Conservation (phyloP, 1,140 invertebrate genomes). For the Euura saliciscinereae region DNA sequence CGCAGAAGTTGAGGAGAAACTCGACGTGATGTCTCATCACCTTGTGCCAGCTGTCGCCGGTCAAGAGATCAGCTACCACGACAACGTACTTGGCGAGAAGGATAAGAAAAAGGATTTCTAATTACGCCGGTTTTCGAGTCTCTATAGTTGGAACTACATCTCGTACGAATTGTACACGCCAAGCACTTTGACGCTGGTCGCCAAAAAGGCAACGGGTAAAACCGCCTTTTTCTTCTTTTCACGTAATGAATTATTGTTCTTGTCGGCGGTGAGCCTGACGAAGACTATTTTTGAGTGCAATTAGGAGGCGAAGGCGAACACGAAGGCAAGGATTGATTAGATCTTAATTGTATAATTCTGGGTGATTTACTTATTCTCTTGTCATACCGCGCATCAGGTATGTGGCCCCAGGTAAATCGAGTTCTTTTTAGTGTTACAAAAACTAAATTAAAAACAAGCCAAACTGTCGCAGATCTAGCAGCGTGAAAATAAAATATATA, state of each 20-base stretch:
- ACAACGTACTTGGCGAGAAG: slow-evolving; percentile 51
- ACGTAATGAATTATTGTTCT: no score
- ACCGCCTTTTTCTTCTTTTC: background rate
- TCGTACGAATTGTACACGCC: background rate
- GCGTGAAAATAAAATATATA: slow-evolving; percentile 3
- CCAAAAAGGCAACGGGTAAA: slow-evolving; percentile 13
- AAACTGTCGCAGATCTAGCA: background rate
- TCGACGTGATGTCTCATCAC: slow-evolving; percentile 61
- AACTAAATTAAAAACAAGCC: background rate
- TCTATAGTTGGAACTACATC: background rate
- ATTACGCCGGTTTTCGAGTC: slow-evolving; percentile 8
- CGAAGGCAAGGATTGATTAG: background rate
- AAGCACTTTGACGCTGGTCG: slow-evolving; percentile 16
- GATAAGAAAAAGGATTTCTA: slow-evolving; percentile 55
- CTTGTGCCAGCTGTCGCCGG: slow-evolving; percentile 60
- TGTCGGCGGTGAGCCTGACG: background rate
- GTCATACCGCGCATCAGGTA: background rate
- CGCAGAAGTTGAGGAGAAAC: slow-evolving; percentile 55
- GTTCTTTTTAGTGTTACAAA: background rate
- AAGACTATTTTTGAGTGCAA: background rate
- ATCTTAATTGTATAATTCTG: background rate
- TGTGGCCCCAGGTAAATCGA: background rate
- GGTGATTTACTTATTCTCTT: background rate
- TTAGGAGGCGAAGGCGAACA: background rate
- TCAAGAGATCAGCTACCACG: slow-evolving; percentile 61